Base-by-base conservation (phyloP, 2,113 vertebrate species). In the Cavia aperea region DNA sequence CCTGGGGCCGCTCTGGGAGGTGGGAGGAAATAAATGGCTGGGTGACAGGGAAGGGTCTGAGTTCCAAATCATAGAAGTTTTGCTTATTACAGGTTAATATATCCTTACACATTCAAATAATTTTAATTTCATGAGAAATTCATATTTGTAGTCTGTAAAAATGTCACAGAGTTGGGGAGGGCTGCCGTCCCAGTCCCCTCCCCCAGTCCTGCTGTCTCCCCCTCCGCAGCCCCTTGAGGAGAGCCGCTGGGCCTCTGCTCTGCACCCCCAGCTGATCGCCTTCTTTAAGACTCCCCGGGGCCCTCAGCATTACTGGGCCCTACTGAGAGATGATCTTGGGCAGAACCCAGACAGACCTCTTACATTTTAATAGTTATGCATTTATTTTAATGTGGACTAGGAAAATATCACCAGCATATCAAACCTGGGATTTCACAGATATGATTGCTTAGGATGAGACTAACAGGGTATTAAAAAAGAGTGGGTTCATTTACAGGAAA, bases 381-480 rank as follows among this genome's bases (percentile, higher is more conserved):
- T 93, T 90, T 94, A 94, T 96, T 95, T 94, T 96, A 95, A 92
- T 94, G 95, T 94, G 72, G 90, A 78, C 77, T 92, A 24, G 90
- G 87, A 95, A 95, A 96, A 94, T 90, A 94, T 49, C 94, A 54
- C 73, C 92, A 62, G 92, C 88, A 49, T 93, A 96, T 96, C 95
- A 95, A 94, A 94, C 83, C 83, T 72, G 89, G 49, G 90, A 90
- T 94, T 95, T 95, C 79, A 81, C 21, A 88, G 92, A 86, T 88
- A 63, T 23, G 86, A 95, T 89, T 93, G 95, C 92, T 96, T 90
- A 95, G 79, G 86, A 92, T 86, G 94, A 86, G 58, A 39, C 68
- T 95, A 88, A 72, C 0, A 4, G 88, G 60, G 54, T 87, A 72
- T 87, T 86, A 77, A 92, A 92, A 95, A 87, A 86, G 21, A 93